A percentile compares a stretch with the other conserved stretches of the same genome.
Conservation (phyloP, 2,113 vertebrate species). For the Protobothrops flavoviridis region DNA sequence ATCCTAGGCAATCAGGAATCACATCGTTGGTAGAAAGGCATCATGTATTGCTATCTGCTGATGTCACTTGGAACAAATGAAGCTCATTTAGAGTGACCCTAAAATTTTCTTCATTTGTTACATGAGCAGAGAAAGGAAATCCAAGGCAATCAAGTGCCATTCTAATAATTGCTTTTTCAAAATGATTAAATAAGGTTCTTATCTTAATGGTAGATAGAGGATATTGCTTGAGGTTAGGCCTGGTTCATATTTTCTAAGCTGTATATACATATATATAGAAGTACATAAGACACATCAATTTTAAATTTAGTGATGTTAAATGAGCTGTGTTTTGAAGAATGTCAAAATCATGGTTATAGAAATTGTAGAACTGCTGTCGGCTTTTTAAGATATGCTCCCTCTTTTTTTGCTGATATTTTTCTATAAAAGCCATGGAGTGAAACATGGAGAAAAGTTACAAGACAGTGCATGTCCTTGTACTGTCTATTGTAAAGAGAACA, state of each 20-base stretch:
- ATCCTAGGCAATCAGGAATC: background rate
- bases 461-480: constrained; percentile 10
- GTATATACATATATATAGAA: constrained; percentile 54
- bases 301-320: constrained; percentile 63
- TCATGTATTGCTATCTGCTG: background rate
- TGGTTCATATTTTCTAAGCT: constrained; percentile 65
- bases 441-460: constrained; percentile 7
- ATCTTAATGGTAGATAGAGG: background rate
- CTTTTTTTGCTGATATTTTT: constrained; percentile 18
- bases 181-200: background rate
- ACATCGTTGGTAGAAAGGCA: background rate
- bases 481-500: constrained; percentile 16
- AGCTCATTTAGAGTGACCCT: background rate
- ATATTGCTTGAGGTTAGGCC: too few species aligned
- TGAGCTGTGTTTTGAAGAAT: constrained; percentile 47
- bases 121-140: background rate
- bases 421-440: background rate
- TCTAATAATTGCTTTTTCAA: background rate
- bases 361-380: constrained; percentile 57
- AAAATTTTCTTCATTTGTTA: background rate
- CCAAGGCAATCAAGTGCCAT: background rate
- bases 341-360: constrained; percentile 57
- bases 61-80: background rate
- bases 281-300: constrained; percentile 65
- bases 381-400: constrained; percentile 44